Base-by-base conservation (phyloP, 2,888 invertebrate genomes). In the Mechanitis mazaeus region DNA sequence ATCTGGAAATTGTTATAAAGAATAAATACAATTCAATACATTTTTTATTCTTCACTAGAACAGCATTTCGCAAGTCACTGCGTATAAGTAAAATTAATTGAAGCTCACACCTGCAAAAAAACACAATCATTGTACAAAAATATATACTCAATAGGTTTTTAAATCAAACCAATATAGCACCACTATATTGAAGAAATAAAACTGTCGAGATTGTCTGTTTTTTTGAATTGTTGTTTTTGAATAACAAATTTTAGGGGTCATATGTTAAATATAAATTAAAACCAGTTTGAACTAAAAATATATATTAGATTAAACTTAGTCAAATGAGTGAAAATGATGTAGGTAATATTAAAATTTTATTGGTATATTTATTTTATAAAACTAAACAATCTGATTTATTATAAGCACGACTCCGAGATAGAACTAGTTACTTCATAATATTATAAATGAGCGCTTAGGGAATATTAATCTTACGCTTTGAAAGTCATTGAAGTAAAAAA, bases 381-480 rank as follows among this genome's bases (percentile, higher is more conserved):
- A 35, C 35, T 35, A 35, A 35, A 35, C 35, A 35, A 35, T 35
- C 35, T 35, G 47, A 47, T 28, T 28, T 4, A 31, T 31, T 31
- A 31, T 2, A n/a, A 50, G 50, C 31, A 50, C 31, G 31, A 2
- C 31, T 28, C 9, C 28, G 50, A 31, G 50, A 50, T 50, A 50
- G 28, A 31, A 50, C 28, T 50, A 50, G 50, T 50, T n/a, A 50
- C 31, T 28, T 50, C 50, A 50, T 31, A 50, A 50, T 50, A 42
- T 42, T 42, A 50, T 31, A 50, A 31, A 50, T 31, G 31, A 31
- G 50, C 50, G 50, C 50, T 56, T 38, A 61, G 59, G 64, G 50
- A 53, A 38, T 45, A 64, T 64, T 64, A 61, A 64, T 61, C 56
- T 61, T 59, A 55, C 46, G 28, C 50, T 45, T 56, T 35, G 35